phyloP scores from a whole-genome alignment of 2,113 vertebrate genomes.

The Lethenteron camtschaticum region DNA sequence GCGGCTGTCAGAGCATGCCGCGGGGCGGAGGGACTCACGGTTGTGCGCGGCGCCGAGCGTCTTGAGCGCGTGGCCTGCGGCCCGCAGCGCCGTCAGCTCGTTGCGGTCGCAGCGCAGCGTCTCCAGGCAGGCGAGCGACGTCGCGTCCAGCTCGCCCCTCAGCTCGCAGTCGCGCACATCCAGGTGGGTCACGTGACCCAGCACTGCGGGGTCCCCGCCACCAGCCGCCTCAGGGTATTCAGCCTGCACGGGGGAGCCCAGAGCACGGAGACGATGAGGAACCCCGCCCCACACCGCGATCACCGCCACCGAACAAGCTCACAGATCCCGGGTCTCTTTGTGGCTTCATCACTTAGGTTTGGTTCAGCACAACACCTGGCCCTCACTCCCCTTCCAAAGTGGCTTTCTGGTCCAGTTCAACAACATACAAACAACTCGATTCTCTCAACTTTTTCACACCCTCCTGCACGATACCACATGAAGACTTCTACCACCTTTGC shows the following conservation, averaged over 20 bases:
- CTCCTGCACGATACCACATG: too few relatives aligned
- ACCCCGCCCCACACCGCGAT: neutral
- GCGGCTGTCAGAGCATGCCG: slow-evolving; percentile 6
- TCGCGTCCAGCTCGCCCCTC: slow-evolving; percentile 42
- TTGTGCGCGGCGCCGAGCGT: slow-evolving; percentile 47
- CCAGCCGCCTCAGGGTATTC: slow-evolving; percentile 40
- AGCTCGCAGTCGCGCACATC: slow-evolving; percentile 69
- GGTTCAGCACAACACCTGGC: too few relatives aligned
- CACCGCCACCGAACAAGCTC: neutral
- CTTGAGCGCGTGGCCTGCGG: slow-evolving; percentile 58
- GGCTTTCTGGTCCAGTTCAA: too few relatives aligned
- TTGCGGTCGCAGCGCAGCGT: slow-evolving; percentile 71
- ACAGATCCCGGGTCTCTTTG: too few relatives aligned
- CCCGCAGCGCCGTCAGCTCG: slow-evolving; percentile 40
- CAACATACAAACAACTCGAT: too few relatives aligned
- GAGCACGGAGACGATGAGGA: neutral
- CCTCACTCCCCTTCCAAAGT: too few relatives aligned
- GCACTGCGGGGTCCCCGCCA: slow-evolving; percentile 30
- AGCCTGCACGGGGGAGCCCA: slow-evolving; percentile 26
- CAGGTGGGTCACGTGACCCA: slow-evolving; percentile 48
- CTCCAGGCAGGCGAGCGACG: slow-evolving; percentile 50
- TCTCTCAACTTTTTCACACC: too few relatives aligned
- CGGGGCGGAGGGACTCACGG: slow-evolving; percentile 29
- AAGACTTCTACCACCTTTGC: too few relatives aligned
- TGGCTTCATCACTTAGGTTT: too few relatives aligned